Conservation (phyloP, 2,888 invertebrate species). For the Ceraclea dissimilis region DNA sequence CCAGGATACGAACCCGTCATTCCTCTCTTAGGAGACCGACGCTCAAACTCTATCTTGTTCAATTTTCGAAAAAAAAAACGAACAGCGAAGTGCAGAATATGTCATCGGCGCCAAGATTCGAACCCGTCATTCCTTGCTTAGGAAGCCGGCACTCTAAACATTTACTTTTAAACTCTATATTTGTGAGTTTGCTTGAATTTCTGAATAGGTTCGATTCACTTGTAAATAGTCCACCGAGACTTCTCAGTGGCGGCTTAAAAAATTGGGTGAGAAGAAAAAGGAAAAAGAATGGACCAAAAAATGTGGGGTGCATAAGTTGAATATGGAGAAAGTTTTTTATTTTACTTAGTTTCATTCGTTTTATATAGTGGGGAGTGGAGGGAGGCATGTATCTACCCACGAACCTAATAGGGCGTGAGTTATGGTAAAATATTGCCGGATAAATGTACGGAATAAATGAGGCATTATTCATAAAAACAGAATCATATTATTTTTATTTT, state of each 20-base stretch:
- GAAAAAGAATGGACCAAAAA: not conserved
- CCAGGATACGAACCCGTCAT: too few species aligned
- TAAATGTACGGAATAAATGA: not conserved
- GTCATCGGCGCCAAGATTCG: too few species aligned
- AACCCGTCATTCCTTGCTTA: too few species aligned
- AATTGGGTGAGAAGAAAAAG: conserved; percentile 1
- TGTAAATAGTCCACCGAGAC: not conserved
- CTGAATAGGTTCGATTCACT: not conserved
- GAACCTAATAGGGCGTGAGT: not conserved
- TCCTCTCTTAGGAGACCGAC: too few species aligned
- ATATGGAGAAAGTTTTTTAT: not conserved
- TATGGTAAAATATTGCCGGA: not conserved
- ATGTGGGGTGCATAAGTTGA: not conserved
- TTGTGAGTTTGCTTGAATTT: too few species aligned
- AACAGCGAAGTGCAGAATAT: too few species aligned
- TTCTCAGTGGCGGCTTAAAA: not conserved
- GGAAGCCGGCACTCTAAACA: too few species aligned
- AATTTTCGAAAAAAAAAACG: too few species aligned
- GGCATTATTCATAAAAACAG: not conserved
- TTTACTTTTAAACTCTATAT: too few species aligned
- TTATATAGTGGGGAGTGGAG: not conserved
- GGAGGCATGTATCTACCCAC: not conserved
- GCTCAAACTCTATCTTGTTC: too few species aligned
- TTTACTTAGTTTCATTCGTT: not conserved
- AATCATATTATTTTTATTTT: too few species aligned